These are phyloP conservation scores for Taeniopygia guttata DNA, from an alignment of 2,797 vertebrate species.

Conservation along the genomic window DNA sequence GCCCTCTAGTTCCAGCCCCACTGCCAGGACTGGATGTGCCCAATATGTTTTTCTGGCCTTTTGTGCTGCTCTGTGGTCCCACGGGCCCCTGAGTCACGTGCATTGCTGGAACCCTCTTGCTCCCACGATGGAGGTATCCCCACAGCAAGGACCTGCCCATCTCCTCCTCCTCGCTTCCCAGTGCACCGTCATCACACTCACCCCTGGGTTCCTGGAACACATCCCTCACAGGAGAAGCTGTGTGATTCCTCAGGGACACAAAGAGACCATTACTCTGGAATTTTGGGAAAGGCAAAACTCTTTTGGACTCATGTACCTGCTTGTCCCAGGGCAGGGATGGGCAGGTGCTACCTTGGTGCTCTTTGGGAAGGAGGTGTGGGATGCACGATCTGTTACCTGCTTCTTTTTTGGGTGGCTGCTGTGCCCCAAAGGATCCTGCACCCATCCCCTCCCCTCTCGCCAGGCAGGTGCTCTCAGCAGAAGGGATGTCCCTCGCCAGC, in stretches of 20 bases:
- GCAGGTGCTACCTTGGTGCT: background rate
- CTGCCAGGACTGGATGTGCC: conserved; percentile 9
- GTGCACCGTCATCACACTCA: background rate
- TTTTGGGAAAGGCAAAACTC: background rate
- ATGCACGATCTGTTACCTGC: too few species aligned
- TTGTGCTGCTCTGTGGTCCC: background rate
- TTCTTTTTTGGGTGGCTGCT: background rate
- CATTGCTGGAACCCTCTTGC: accelerated
- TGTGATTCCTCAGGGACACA: background rate
- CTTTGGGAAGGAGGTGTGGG: accelerated
- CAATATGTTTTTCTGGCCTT: background rate
- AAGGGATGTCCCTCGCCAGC: conserved; percentile 80
- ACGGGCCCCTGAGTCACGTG: background rate
- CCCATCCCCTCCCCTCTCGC: background rate
- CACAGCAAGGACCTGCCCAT: background rate
- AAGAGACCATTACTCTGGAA: accelerated
- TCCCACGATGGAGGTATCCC: background rate
- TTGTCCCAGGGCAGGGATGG: background rate
- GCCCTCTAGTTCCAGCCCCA: accelerated
- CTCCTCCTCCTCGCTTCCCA: background rate
- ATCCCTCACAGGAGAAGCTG: background rate
- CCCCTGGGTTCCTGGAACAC: accelerated
- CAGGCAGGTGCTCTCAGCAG: conserved; percentile 87
- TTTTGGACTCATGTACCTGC: background rate
- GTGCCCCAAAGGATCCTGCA: background rate